Conservation (phyloP, 1,140 invertebrate species). For the Trichoplusia ni region DNA sequence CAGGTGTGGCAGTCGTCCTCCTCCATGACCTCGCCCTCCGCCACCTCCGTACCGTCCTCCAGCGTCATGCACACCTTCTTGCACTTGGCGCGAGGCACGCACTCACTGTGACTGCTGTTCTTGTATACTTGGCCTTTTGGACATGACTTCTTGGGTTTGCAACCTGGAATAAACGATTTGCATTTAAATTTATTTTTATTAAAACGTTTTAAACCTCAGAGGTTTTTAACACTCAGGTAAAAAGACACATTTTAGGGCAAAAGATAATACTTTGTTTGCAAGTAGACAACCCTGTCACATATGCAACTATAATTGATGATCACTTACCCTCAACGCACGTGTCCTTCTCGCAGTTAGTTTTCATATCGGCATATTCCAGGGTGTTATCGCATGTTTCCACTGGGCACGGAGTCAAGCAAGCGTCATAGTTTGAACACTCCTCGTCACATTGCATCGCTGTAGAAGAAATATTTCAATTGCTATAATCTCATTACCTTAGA, state of each 20-base stretch:
- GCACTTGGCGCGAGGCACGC: conserved; percentile 87
- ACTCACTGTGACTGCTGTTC: conserved; percentile 86
- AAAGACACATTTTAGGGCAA: too few species aligned
- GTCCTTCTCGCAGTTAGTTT: conserved; percentile 86
- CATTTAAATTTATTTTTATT: too few species aligned
- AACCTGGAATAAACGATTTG: conserved; percentile 76
- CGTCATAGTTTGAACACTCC: conserved; percentile 88
- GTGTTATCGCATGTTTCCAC: conserved; percentile 92
- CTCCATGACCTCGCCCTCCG: conserved; percentile 89
- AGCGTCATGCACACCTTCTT: conserved; percentile 87
- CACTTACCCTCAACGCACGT: conserved; percentile 89
- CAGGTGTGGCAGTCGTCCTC: conserved; percentile 90
- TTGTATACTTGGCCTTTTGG: conserved; percentile 86
- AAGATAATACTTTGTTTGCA: too few species aligned
- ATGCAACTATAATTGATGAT: not conserved
- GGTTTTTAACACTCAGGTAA: too few species aligned
- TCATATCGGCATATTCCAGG: conserved; percentile 82
- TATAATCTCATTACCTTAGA: not conserved
- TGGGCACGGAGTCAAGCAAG: conserved; percentile 91
- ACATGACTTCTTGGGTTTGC: conserved; percentile 88
- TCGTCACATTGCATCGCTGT: conserved; percentile 94
- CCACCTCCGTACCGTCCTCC: conserved; percentile 83
- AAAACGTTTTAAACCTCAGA: too few species aligned
- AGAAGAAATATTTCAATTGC: conserved; percentile 15
- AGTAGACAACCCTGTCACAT: too few species aligned